Conservation (phyloP, 2,113 vertebrate species). For the Philantomba maxwellii region DNA sequence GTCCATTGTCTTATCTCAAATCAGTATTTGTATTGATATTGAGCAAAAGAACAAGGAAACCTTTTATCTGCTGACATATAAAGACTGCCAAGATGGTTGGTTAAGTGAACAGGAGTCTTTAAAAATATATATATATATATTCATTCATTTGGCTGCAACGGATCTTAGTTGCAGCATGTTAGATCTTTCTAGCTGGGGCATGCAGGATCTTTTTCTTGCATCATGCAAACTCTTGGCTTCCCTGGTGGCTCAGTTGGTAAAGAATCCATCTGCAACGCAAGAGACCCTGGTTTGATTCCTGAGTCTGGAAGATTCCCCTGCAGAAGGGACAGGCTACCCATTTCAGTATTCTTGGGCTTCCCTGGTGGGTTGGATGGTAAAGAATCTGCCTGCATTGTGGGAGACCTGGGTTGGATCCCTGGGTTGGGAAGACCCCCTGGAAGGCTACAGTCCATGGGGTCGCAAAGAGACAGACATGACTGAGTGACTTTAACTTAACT, state of each 20-base stretch:
- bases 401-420: not conserved
- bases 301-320: not conserved
- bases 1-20: not conserved
- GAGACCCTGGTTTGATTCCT: not conserved
- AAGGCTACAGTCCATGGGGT: not conserved
- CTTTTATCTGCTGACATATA: not conserved
- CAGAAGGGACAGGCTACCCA: not conserved
- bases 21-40: not conserved
- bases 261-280: not conserved
- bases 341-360: not conserved
- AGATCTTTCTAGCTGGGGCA: not conserved
- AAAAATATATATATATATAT: not conserved
- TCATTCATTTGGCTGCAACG: not conserved
- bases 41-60: not conserved
- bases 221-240: not conserved
- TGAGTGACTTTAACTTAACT: not conserved
- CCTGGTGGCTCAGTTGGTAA: not conserved
- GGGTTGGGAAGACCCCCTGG: not conserved
- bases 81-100: not conserved
- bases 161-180: not conserved
- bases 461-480: not conserved
- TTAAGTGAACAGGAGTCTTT: not conserved
- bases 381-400: not conserved
- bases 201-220: not conserved
- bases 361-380: not conserved